phyloP scores from a whole-genome alignment of 1,140 invertebrate species.

The Lysiphlebus fabarum region DNA sequence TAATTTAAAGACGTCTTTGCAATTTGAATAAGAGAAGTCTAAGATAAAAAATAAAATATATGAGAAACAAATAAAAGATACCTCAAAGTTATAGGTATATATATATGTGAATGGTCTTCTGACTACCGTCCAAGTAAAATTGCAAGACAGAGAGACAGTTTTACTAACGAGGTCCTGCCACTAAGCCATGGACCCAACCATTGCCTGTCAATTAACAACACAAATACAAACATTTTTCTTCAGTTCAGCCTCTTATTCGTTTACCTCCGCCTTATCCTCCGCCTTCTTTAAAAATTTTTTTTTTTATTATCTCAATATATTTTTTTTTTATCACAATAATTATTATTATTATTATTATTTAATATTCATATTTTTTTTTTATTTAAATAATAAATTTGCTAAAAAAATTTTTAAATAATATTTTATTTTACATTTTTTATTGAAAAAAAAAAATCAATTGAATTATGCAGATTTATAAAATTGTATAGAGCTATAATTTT shows the following conservation, averaged over 20 bases:
- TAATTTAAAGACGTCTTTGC: slow-evolving; percentile 51
- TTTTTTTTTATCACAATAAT: neutral
- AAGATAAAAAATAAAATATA: slow-evolving; percentile 5
- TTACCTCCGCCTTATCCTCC: slow-evolving; percentile 25
- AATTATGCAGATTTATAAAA: too few species aligned
- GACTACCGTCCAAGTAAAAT: slow-evolving; percentile 39
- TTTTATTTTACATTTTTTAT: too few species aligned
- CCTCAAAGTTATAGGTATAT: slow-evolving; percentile 3
- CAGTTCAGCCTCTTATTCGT: slow-evolving; percentile 18
- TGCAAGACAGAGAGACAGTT: slow-evolving; percentile 29
- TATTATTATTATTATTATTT: too few species aligned
- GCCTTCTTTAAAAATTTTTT: slow-evolving; percentile 26
- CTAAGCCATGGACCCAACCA: slow-evolving; percentile 38
- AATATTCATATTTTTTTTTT: too few species aligned
- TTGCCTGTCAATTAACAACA: slow-evolving; percentile 55
- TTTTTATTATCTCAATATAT: slow-evolving; percentile 26
- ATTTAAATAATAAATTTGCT: too few species aligned
- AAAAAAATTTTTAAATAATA: too few species aligned
- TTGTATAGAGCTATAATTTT: too few species aligned
- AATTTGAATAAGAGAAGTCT: neutral
- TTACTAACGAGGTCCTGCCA: slow-evolving; percentile 55
- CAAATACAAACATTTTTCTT: slow-evolving; percentile 50
- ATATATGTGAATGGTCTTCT: slow-evolving; percentile 43
- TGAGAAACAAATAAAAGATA: slow-evolving; percentile 1
- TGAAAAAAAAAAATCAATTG: too few species aligned